These are phyloP conservation scores for Hetaerina americana DNA, from an alignment of 1,140 invertebrate species.

Conservation along the genomic window DNA sequence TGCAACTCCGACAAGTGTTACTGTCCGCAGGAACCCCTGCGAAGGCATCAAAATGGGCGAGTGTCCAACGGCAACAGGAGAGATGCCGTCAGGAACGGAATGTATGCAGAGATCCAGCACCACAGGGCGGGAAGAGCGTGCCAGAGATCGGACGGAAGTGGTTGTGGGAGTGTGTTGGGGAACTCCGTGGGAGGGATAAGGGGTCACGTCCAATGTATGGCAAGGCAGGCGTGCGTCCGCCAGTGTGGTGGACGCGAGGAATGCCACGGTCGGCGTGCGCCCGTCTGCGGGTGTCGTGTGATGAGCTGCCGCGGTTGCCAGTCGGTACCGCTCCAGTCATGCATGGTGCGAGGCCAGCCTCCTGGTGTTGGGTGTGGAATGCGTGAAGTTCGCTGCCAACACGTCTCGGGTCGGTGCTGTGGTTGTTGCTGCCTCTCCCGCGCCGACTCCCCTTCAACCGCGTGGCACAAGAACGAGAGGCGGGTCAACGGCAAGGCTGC, in stretches of 20 bases:
- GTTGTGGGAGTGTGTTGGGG: neutral
- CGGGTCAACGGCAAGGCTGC: too few species aligned
- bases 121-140: neutral
- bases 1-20: constrained; percentile 84
- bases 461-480: neutral
- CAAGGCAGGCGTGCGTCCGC: neutral
- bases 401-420: neutral
- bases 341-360: neutral
- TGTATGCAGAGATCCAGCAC: too few species aligned
- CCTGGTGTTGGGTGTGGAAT: neutral
- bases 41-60: constrained; percentile 3
- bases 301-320: neutral
- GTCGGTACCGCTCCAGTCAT: too few species aligned
- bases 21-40: constrained; percentile 36
- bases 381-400: neutral
- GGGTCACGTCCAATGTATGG: neutral
- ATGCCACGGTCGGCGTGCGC: neutral
- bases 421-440: neutral
- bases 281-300: neutral
- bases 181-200: neutral
- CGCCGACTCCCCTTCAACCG: neutral
- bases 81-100: neutral
- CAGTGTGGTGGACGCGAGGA: too few species aligned
- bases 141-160: neutral
- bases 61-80: neutral